Conservation (phyloP, 2,113 vertebrate species). For the Actenoides lindsayi region DNA sequence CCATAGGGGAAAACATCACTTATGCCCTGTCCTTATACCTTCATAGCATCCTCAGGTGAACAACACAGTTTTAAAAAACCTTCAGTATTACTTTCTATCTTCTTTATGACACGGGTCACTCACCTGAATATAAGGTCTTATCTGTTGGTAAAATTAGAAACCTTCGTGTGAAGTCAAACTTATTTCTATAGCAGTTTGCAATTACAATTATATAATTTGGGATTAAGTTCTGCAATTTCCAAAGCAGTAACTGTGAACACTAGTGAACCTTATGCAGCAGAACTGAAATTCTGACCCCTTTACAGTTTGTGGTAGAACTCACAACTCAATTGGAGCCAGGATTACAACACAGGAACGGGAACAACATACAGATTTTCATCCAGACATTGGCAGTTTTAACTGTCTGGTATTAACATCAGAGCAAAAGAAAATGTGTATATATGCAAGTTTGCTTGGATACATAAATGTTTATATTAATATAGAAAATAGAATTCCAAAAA, state of each 20-base stretch:
- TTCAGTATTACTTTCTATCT: not conserved
- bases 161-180: not conserved
- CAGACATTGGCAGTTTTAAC: not conserved
- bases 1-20: constrained; percentile 49
- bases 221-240: not conserved
- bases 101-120: not conserved
- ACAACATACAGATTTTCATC: not conserved
- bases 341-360: not conserved
- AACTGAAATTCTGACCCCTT: not conserved
- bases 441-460: not conserved
- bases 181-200: not conserved
- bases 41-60: not conserved
- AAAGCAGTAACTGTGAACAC: not conserved
- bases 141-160: constrained; percentile 10
- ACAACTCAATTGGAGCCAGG: not conserved
- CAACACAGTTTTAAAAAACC: not conserved
- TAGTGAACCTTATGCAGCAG: not conserved
- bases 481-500: not conserved
- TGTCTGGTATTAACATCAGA: not conserved
- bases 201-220: not conserved
- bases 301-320: not conserved
- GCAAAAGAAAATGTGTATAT: not conserved
- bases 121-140: not conserved
- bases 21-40: not conserved
- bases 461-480: not conserved